phyloP scores from a whole-genome alignment of 2,113 vertebrate species.

The Grus americana region DNA sequence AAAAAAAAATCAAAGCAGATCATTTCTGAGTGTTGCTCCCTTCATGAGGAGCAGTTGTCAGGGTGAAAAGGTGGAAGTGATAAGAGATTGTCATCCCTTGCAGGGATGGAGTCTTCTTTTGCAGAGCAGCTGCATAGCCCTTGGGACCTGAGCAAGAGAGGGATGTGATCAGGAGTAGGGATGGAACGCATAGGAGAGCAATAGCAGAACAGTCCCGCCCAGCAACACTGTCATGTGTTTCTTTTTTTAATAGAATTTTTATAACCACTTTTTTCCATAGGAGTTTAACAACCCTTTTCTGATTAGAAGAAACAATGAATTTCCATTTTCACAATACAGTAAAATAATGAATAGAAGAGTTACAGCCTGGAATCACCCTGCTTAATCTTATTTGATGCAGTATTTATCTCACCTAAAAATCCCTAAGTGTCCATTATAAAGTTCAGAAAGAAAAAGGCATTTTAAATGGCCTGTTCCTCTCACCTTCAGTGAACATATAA shows the following conservation, averaged over 20 bases:
- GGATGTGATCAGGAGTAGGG: background rate
- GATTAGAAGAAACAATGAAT: background rate
- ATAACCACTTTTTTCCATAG: background rate
- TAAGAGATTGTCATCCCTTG: background rate
- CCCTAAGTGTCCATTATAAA: background rate
- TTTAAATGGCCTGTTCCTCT: background rate
- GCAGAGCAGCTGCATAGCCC: background rate
- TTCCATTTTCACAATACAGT: background rate
- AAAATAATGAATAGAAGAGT: background rate
- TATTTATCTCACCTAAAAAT: background rate
- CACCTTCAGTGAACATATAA: background rate
- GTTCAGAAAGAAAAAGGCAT: background rate
- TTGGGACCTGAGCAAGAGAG: background rate
- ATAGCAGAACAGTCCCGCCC: background rate
- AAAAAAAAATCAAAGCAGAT: background rate
- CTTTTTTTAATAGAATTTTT: background rate
- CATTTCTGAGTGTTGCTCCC: background rate
- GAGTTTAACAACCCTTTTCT: background rate
- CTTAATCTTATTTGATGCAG: background rate
- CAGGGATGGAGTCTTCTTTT: background rate
- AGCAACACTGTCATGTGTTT: background rate
- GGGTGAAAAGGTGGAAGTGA: background rate
- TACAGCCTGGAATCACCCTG: background rate
- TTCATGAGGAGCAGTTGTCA: background rate
- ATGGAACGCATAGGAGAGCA: background rate